phyloP scores from a whole-genome alignment of 92 coral and sea anemone species.

The Porites rus region DNA sequence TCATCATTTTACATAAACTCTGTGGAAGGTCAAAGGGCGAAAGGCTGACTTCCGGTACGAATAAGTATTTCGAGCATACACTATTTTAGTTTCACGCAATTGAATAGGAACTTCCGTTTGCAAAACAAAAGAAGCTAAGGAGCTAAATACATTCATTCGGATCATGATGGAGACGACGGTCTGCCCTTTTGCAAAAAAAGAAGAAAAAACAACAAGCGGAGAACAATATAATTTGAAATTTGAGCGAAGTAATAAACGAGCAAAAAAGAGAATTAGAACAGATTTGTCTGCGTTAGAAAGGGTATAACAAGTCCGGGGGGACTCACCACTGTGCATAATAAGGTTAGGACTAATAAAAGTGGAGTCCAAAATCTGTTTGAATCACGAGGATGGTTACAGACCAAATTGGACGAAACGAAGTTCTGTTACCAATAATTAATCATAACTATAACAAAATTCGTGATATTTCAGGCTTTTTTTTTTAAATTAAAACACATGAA shows the following conservation, averaged over 20 bases:
- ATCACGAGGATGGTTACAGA: too few relatives aligned
- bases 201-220: neutral
- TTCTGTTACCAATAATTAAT: too few relatives aligned
- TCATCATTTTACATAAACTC: too few relatives aligned
- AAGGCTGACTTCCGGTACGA: neutral
- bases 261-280: neutral
- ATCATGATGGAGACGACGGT: neutral
- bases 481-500: too few relatives aligned
- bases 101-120: neutral
- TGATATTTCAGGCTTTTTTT: too few relatives aligned
- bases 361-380: too few relatives aligned
- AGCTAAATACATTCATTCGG: neutral
- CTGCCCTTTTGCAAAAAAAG: neutral
- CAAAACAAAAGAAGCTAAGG: neutral
- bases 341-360: too few relatives aligned
- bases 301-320: too few relatives aligned
- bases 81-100: neutral
- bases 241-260: neutral
- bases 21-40: neutral
- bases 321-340: too few relatives aligned
- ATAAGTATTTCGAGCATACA: neutral
- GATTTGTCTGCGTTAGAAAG: too few relatives aligned
- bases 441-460: too few relatives aligned
- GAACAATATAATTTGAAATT: constrained; percentile 7
- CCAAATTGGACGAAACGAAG: too few relatives aligned